Percentiles rank a stretch among this genome's conserved stretches.
Evolutionary conservation across 2,797 vertebrate genomes (phyloP).

Genomic region (Jordanella pulchra): DNA sequence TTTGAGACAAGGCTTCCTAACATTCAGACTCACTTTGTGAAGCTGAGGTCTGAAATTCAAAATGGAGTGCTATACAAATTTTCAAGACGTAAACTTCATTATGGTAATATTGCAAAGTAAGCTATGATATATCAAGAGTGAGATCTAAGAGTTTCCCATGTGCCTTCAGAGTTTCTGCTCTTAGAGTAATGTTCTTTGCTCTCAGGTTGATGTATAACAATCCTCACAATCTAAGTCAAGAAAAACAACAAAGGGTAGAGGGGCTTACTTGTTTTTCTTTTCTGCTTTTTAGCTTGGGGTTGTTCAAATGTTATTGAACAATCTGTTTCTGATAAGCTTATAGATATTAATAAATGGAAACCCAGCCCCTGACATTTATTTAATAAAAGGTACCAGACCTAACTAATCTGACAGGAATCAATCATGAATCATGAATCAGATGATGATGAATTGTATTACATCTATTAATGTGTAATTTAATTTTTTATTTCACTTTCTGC

Average conservation of each 20-base stretch:
- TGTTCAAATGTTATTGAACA: not conserved
- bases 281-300: not conserved
- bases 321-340: not conserved
- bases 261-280: not conserved
- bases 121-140: not conserved
- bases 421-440: slow-evolving; percentile 1
- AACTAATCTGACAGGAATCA: not conserved
- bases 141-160: not conserved
- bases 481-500: not conserved
- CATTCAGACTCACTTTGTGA: not conserved
- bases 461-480: not conserved
- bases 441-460: not conserved
- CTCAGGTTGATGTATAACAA: not conserved
- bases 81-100: not conserved
- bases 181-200: no score
- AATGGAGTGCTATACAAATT: not conserved
- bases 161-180: not conserved
- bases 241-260: not conserved
- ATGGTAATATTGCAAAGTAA: not conserved
- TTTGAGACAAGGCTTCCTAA: not conserved
- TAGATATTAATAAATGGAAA: not conserved
- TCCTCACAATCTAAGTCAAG: not conserved
- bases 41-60: not conserved
- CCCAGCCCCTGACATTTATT: not conserved
- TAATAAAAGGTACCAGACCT: not conserved